Evolutionary conservation across 2,797 vertebrate genomes (phyloP), one percentile per base, ranked within the genome.

Genomic region (Spinus pinus): DNA sequence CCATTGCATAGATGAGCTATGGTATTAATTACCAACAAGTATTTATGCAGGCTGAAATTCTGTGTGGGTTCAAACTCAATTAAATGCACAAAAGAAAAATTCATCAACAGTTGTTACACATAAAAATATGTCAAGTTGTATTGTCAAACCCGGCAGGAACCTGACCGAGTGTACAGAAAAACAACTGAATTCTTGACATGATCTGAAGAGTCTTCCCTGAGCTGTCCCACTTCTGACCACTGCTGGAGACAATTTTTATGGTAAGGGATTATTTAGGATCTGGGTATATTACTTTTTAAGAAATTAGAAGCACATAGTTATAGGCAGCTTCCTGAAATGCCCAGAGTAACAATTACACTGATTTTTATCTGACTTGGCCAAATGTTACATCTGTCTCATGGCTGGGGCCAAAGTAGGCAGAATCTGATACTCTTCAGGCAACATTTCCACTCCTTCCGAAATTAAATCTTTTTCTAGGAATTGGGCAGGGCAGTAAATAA

Each of bases 41-140:
- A 91, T 82, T 85, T 67, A 57, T 71, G 61, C 72, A 77, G 64
- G 81, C 81, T 92, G 42, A 92, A 77, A 85, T 89, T 89, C 91
- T 81, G 70, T 82, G 70, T 90, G 81, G 66, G 39, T 84, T 92
- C 66, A 91, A 93, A 89, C 60, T 82, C 84, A 82, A 94, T 96
- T 96, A 93, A 92, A 95, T 23, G 71, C 49, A 87, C 86, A 85
- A 85, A 92, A 87, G 86, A 77, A 92, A 94, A 89, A 95, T 73
- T 87, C 86, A 92, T 84, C 91, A 89, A 35, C 93, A 91, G 87
- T 80, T 87, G 87, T 93, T 94, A 77, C 92, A 96, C 67, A 91
- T 70, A 87, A 82, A 92, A 95, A 85, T 64, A 91, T 78, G 91
- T 60, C 86, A 66, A 91, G 54, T 3, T 41, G 47, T 25, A 69